These are phyloP conservation scores for Pachycephus smyrnensis DNA, from an alignment of 2,888 invertebrate species.

Conservation along the genomic window DNA sequence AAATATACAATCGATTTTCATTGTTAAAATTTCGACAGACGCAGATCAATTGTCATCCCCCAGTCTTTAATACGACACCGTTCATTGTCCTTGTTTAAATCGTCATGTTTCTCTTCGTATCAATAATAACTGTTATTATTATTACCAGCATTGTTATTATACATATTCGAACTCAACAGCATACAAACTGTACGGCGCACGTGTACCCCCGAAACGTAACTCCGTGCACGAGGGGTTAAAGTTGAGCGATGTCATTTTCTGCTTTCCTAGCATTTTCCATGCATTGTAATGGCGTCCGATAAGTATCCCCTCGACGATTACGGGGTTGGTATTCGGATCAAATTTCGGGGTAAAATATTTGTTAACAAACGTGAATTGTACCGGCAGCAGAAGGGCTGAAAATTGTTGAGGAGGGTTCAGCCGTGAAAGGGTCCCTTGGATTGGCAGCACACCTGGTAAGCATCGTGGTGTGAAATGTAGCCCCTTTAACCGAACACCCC, in stretches of 20 bases:
- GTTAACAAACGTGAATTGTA: constrained; percentile 49
- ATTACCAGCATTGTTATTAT: not conserved
- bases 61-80: not conserved
- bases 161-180: not conserved
- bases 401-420: constrained; percentile 29
- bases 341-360: constrained; percentile 55
- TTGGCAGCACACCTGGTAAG: constrained; percentile 37
- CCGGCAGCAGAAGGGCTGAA: constrained; percentile 24
- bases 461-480: constrained; percentile 27
- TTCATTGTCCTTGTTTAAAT: not conserved
- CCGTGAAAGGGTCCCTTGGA: constrained; percentile 22
- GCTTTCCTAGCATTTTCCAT: not conserved
- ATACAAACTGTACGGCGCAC: not conserved
- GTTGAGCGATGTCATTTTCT: not conserved
- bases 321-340: constrained; percentile 29
- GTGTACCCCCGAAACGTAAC: not conserved
- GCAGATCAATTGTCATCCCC: not conserved
- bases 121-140: not conserved
- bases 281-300: not conserved
- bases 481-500: not conserved
- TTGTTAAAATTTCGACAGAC: not conserved
- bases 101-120: not conserved
- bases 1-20: not conserved
- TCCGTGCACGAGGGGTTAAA: not conserved
- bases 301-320: not conserved